These are phyloP conservation scores for Setophaga petechia DNA, from an alignment of 2,113 vertebrate genomes.

Conservation along the genomic window DNA sequence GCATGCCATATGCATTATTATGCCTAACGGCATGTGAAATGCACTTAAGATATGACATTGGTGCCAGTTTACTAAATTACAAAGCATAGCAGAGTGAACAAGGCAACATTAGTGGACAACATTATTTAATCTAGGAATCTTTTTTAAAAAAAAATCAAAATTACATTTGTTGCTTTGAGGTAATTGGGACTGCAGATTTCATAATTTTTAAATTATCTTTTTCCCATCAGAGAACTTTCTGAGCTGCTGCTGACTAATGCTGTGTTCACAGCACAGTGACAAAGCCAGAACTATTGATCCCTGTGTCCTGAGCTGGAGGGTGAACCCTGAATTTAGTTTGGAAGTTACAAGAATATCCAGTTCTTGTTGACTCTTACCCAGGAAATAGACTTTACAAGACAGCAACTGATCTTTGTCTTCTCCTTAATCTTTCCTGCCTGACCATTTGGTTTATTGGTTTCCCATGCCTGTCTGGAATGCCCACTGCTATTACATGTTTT, in stretches of 20 bases:
- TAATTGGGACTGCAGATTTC: neutral
- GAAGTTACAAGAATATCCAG: neutral
- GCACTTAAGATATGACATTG: neutral
- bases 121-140: neutral
- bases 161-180: neutral
- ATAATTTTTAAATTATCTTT: neutral
- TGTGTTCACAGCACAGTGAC: neutral
- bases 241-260: constrained; percentile 11
- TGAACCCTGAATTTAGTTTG: neutral
- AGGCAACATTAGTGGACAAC: neutral
- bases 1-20: constrained; percentile 49
- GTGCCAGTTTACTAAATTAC: constrained; percentile 53
- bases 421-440: neutral
- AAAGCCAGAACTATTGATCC: neutral
- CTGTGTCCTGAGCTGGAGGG: neutral
- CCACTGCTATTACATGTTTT: neutral
- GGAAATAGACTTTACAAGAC: neutral
- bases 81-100: neutral
- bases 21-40: constrained; percentile 55
- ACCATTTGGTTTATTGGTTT: neutral
- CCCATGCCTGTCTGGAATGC: neutral
- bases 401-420: neutral
- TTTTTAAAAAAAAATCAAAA: neutral
- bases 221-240: neutral
- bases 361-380: neutral